phyloP scores from a whole-genome alignment of 2,888 invertebrate genomes.

The Lasius platythorax region DNA sequence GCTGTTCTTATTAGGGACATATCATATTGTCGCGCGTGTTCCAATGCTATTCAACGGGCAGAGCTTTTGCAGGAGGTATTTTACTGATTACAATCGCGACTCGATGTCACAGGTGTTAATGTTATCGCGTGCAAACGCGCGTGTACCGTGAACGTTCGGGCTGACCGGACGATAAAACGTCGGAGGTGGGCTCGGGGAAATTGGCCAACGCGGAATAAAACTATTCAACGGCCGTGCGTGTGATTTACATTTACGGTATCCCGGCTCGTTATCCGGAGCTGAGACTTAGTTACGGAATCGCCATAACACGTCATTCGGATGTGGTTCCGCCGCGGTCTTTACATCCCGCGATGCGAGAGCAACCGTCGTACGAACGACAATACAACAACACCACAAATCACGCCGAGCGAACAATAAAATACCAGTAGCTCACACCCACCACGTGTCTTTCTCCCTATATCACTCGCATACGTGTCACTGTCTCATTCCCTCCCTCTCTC shows the following conservation, averaged over 20 bases:
- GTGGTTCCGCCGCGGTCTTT: conserved; percentile 31
- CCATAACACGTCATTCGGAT: conserved; percentile 56
- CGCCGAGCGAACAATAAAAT: conserved; percentile 75
- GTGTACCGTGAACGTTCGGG: not conserved
- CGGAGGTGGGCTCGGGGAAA: conserved; percentile 22
- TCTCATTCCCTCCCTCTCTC: conserved; percentile 15
- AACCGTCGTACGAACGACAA: conserved; percentile 61
- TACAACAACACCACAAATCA: conserved; percentile 75
- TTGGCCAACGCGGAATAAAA: conserved; percentile 50
- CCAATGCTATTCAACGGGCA: not conserved
- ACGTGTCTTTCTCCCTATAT: conserved; percentile 71
- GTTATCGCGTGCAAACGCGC: conserved; percentile 39
- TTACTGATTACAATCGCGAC: conserved; percentile 26
- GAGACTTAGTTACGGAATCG: conserved; percentile 54
- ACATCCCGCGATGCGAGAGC: conserved; percentile 8
- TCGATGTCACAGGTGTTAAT: conserved; percentile 47
- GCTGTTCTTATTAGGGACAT: conserved; percentile 33
- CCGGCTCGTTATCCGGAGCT: conserved; percentile 44
- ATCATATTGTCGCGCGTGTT: conserved; percentile 11
- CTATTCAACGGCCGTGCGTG: conserved; percentile 19
- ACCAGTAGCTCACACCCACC: conserved; percentile 77
- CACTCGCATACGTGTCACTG: conserved; percentile 35
- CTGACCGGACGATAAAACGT: conserved; percentile 23
- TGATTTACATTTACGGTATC: conserved; percentile 52
- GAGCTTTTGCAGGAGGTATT: conserved; percentile 34